A percentile compares a stretch with the other conserved stretches of the same genome.
Evolutionary conservation across 2,113 vertebrate species (phyloP).

Genomic region (Calidris pygmaea): DNA sequence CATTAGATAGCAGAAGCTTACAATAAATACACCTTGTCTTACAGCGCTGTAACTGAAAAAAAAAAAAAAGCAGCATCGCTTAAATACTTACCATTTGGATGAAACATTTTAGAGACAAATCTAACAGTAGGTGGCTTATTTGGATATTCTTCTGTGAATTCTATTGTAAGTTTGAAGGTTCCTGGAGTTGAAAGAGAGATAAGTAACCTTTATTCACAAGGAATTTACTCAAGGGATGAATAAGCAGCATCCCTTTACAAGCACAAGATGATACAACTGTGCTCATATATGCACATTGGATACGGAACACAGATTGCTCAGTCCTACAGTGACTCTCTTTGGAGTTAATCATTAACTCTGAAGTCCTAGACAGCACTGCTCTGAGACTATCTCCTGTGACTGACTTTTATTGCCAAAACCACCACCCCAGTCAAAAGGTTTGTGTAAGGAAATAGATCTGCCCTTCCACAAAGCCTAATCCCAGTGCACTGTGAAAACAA

Average conservation of each 20-base stretch:
- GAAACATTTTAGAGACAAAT: constrained; percentile 99
- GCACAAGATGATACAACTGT: background rate
- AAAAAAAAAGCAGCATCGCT: background rate
- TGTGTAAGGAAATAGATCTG: background rate
- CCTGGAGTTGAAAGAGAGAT: constrained; percentile 75
- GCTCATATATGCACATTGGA: background rate
- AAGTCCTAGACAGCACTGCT: background rate
- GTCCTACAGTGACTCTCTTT: background rate
- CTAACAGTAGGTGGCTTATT: constrained; percentile 98
- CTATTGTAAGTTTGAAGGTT: constrained; percentile 99
- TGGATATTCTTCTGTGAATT: constrained; percentile 99
- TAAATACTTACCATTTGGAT: constrained; percentile 91
- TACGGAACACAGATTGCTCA: background rate
- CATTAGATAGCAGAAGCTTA: background rate
- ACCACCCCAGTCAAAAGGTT: background rate
- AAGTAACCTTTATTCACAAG: constrained; percentile 18
- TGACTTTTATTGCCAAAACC: background rate
- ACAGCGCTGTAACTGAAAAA: background rate
- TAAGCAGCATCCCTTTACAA: background rate
- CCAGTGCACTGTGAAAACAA: background rate
- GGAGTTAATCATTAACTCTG: background rate
- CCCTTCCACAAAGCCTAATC: background rate
- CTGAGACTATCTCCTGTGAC: background rate
- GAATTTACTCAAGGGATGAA: background rate
- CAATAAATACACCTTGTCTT: background rate